Base-by-base conservation (phyloP, 1,140 invertebrate genomes). In the Orussus abietinus region DNA sequence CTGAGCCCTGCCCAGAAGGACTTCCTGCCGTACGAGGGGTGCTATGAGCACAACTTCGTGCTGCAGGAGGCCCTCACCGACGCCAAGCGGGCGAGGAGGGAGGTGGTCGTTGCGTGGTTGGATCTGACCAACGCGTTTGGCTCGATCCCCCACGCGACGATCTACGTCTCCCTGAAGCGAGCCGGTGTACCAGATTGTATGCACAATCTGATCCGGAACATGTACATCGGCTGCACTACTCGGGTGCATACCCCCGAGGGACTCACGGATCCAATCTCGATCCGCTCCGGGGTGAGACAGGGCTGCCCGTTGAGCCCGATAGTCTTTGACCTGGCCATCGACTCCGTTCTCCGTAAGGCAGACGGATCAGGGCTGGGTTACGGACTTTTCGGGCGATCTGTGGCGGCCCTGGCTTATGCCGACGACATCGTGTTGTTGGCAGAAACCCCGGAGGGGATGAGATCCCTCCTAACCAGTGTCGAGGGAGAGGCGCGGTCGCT, bases 321-420 rank as follows among this genome's bases (percentile, higher is more conserved):
- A 0, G 44, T 71, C 0, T 76, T 76, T 51, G 66, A 72, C 36
- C 38, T 76, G 2, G 59, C 57, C 1, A 47, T 73, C 1, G 65
- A 75, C 35, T 58, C 57, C 0, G 35, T 62, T 0, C 9, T 59
- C 18, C 14, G 41, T 9, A 25, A 43, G n/a, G 31, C 5, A 5
- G 6, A 4, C 14, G 31, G 3, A 15, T 30, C 15, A 10, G 10
- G n/a, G 30, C 4, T 22, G 5, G 57, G 55, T 4, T 59, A 51
- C 32, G 33, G 39, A 0, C 1, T 62, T 9, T 36, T 14, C 14
- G 49, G 40, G 5, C 35, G 49, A 2, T 26, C 15, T n/a, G 44
- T 61, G 43, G 25, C 58, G 12, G 28, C 54, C 30, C 44, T 72
- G 51, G 58, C 53, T 0, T 64, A 57, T 15, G 59, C 59, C 0